Evolutionary conservation across 1,140 invertebrate genomes (phyloP), one percentile per base, ranked within the genome.

Genomic region (Grapholita molesta): DNA sequence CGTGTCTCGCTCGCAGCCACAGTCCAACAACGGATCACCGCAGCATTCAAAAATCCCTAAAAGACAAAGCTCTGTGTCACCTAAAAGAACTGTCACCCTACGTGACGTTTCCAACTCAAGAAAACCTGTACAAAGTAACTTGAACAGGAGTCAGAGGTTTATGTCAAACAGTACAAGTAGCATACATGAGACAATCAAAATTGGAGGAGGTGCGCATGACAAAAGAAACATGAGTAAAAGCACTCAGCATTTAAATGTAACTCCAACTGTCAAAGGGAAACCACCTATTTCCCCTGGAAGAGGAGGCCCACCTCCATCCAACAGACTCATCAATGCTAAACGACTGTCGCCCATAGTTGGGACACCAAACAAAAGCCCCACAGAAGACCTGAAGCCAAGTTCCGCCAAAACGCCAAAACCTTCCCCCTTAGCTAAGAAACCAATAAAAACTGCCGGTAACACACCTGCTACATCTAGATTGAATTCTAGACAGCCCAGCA

Each of bases 131-230:
- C 74, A 89, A 68, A 86, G 79, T 70, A 79, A 74, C 72, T 69
- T 90, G 28, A 80, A 78, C 65, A 80, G 81, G 77, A 89, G 84
- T 77, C 89, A 89, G 75, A 84, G 83, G 66, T 91, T 86, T 66
- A 91, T 93, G 48, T 93, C 92, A 2, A 92, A 85, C 38, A 92
- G 92, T 70, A 92, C 91, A 0, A 92, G 91, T 69, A 92, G 91
- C 71, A 92, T 93, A 66, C 84, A 92, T 57, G 91, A 93, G 75
- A 92, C 86, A 1, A 89, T 87, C 28, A 87, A 76, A 76, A 80
- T 90, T 72, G 83, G 85, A 61, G 84, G 86, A 73, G 78, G 82
- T 67, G 77, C 79, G 32, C 85, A 88, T 69, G 86, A 89, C 66
- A 84, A 86, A 74, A 72, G 86, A 75, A 70, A 73, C 48, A 86